A percentile compares a stretch with the other conserved stretches of the same genome.
These are phyloP conservation scores for Mesorhabditis sp. DNA, from an alignment of 2,888 invertebrate species.

Conservation along the genomic window DNA sequence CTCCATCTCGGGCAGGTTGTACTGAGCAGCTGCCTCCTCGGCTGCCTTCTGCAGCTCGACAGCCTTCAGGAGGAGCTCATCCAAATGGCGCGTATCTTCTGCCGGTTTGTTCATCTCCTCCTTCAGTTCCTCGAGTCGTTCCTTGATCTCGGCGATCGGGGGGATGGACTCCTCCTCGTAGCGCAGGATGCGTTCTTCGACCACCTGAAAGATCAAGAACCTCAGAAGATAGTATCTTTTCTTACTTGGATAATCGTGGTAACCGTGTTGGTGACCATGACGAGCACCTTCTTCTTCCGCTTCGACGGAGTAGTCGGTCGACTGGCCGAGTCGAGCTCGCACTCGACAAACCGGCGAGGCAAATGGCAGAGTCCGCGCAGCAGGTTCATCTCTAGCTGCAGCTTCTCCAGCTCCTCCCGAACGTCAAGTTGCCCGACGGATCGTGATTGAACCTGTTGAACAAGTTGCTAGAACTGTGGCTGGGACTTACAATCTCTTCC, in stretches of 20 bases:
- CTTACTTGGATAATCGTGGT: conserved; percentile 49
- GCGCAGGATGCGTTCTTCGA: conserved; percentile 38
- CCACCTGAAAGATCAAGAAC: conserved; percentile 19
- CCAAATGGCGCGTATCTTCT: conserved; percentile 18
- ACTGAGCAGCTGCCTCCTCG: conserved; percentile 6
- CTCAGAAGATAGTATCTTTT: not conserved
- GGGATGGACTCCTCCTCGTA: not conserved
- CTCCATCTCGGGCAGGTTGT: not conserved
- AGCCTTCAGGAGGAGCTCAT: conserved; percentile 21
- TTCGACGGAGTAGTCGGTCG: conserved; percentile 28
- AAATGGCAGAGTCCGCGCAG: conserved; percentile 36
- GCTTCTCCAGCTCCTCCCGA: conserved; percentile 32
- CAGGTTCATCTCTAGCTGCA: conserved; percentile 42
- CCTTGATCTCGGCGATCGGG: not conserved
- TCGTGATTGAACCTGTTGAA: not conserved
- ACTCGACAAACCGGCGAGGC: conserved; percentile 38
- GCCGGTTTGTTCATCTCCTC: conserved; percentile 23
- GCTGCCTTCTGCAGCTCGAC: conserved; percentile 18
- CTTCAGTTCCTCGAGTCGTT: conserved; percentile 16
- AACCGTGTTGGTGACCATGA: conserved; percentile 51
- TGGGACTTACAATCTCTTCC: conserved; percentile 26
- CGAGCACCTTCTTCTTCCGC: conserved; percentile 38
- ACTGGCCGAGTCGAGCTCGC: conserved; percentile 30
- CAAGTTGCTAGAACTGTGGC: not conserved
- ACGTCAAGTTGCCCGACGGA: conserved; percentile 27